Evolutionary conservation across 2,113 vertebrate species (phyloP).

Genomic region (Noctilio leporinus): DNA sequence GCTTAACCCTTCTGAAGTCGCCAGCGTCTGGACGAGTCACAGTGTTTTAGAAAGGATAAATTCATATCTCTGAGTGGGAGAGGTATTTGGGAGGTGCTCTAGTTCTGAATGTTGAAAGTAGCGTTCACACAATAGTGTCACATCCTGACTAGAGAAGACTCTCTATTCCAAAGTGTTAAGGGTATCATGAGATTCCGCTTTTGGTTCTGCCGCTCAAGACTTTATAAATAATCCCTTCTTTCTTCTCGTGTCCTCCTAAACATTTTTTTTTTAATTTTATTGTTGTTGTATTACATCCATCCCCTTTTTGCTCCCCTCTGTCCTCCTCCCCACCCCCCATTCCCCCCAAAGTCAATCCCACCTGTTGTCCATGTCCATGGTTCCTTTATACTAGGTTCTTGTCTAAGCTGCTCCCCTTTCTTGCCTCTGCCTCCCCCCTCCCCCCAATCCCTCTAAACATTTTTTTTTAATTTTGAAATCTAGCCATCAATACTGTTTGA

Average conservation of each 20-base stretch:
- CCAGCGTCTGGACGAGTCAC: not conserved
- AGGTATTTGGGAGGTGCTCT: rapidly evolving
- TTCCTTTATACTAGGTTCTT: too few relatives aligned
- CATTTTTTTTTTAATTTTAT: too few relatives aligned
- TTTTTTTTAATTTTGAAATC: not conserved
- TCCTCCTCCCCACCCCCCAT: too few relatives aligned
- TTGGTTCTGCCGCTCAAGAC: not conserved
- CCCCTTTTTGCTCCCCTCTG: too few relatives aligned
- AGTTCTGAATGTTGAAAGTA: not conserved
- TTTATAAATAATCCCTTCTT: not conserved
- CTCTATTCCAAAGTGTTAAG: not conserved
- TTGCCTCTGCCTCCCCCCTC: too few relatives aligned
- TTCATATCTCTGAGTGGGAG: not conserved
- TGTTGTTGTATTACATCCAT: too few relatives aligned
- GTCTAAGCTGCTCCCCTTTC: too few relatives aligned
- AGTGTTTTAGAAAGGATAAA: not conserved
- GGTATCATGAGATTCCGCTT: not conserved
- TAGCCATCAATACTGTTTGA: not conserved
- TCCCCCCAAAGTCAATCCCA: too few relatives aligned
- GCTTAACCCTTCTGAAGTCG: not conserved
- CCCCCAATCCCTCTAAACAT: too few relatives aligned
- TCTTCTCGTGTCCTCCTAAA: not conserved
- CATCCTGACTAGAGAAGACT: not conserved
- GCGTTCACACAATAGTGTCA: not conserved
- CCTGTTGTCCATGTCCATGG: too few relatives aligned